Base-by-base conservation (phyloP, 1,140 invertebrate genomes). In the Mycetomoellerius zeteki region DNA sequence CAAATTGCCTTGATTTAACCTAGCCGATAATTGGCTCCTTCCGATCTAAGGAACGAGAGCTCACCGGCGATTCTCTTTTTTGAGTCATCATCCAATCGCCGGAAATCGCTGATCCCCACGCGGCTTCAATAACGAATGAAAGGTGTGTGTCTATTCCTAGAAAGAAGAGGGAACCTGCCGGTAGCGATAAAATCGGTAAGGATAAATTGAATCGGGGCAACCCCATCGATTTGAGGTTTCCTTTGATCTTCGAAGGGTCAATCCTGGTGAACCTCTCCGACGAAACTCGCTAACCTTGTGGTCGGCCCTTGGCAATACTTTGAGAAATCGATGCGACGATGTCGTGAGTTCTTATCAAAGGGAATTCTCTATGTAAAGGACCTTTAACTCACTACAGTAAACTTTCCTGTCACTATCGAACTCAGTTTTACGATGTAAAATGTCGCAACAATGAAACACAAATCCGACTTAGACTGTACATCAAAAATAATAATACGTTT, bases 191-290 rank as follows among this genome's bases (percentile, higher is more conserved):
- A 91, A 91, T 91, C 90, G 77, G 84, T 60, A 72, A 81, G 85
- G 76, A 91, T 93, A 93, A 93, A 94, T 93, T 93, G 92, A 93
- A 94, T 93, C 89, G 91, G 85, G 87, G 89, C 90, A 91, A 90
- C 86, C 87, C 89, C 75, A 92, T 94, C 92, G 92, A 93, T 94
- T 91, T 88, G 84, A 72, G 52, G 76, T 30, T 71, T 87, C 88
- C 92, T 94, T 94, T 94, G 93, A 94, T 94, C 90, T 93, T 92
- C 72, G 86, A 92, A 91, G 92, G 91, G 87, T 91, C 89, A 86
- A 90, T 88, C 77, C 82, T 80, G 76, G 72, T 56, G 54, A 65
- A 76, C 30, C 76, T 86, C 30, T 62, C 72, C 78, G 80, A 60
- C 47, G 77, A 88, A 76, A 67, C 43, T 84, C 71, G 78, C 81